Conservation (phyloP, 2,888 invertebrate genomes). For the Bursaphelenchus okinawaensis region DNA sequence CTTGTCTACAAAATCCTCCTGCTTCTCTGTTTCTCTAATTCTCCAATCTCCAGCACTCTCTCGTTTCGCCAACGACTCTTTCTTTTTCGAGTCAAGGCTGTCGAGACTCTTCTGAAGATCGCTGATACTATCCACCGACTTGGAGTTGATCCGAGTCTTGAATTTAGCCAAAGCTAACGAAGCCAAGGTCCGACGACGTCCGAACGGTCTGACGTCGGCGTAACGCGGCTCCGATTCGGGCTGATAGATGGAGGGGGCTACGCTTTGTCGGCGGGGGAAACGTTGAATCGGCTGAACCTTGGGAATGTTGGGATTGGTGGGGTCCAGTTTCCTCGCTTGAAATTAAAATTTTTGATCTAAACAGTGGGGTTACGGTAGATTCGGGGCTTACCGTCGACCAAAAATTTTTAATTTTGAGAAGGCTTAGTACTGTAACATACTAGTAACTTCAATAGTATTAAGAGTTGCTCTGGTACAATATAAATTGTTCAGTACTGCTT, state of each 20-base stretch:
- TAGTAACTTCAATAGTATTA: no score
- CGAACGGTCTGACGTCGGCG: neutral
- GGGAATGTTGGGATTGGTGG: neutral
- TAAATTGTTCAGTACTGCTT: no score
- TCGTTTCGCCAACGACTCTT: neutral
- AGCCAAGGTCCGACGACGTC: neutral
- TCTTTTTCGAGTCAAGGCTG: neutral
- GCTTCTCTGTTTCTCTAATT: no score
- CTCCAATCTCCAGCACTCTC: neutral
- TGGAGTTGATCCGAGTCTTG: neutral
- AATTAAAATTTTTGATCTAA: neutral
- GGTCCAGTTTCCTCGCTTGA: neutral
- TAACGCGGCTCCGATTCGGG: neutral
- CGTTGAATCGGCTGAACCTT: neutral
- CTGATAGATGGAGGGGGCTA: neutral
- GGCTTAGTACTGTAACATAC: no score
- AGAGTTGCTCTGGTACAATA: no score
- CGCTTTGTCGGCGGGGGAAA: neutral
- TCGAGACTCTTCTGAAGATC: neutral
- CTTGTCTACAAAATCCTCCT: no score
- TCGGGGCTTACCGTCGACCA: neutral
- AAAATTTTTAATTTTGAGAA: no score
- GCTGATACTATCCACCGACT: neutral
- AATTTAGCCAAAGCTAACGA: neutral
- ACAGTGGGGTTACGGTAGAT: neutral